Base-by-base conservation (phyloP, 2,888 invertebrate genomes). In the Eucriotettix oculatus region DNA sequence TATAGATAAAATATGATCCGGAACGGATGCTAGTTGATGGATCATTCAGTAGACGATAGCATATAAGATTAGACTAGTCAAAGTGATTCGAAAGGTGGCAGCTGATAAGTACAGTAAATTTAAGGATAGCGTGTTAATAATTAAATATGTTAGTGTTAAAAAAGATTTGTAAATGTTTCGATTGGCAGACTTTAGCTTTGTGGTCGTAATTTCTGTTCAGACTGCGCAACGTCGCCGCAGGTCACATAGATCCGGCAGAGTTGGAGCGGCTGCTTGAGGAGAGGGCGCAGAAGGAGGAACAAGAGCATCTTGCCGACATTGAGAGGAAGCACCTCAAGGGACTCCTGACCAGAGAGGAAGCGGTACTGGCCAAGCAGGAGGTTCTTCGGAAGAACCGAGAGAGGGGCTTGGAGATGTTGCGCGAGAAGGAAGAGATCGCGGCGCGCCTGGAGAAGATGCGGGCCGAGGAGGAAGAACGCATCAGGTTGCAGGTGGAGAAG, bases 281-380 rank as follows among this genome's bases (percentile, higher is more conserved):
- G 48, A n/a, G n/a, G 14, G 48, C 48, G n/a, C 3, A 48, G 48
- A 14, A n/a, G 9, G 14, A n/a, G 14, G 71, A 75, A 68, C 72
- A 76, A 66, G 72, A 69, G 57, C 76, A 79, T 69, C 64, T 80
- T 42, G 71, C 77, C 60, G 76, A 78, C 54, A 79, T 82, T 63
- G 78, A 82, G 73, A 75, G 71, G 65, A 82, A 81, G 69, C 82
- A 81, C 71, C 68, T 82, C 52, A 70, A 77, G 67, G 81, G 81
- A 1, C 74, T 79, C 66, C 72, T 82, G 60, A 78, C 79, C 11
- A 73, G 77, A 57, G 82, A 83, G 72, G 80, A 82, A 69, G 79
- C 82, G 10, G 70, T 78, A 29, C 67, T 82, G 56, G 79, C 82
- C 0, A 81, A 79, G 69, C 74, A 14, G 9, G 14, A 48, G 48